Percentiles rank a stretch among this genome's conserved stretches.
phyloP scores from a whole-genome alignment of 2,113 vertebrate species.

The Chloebia gouldiae region DNA sequence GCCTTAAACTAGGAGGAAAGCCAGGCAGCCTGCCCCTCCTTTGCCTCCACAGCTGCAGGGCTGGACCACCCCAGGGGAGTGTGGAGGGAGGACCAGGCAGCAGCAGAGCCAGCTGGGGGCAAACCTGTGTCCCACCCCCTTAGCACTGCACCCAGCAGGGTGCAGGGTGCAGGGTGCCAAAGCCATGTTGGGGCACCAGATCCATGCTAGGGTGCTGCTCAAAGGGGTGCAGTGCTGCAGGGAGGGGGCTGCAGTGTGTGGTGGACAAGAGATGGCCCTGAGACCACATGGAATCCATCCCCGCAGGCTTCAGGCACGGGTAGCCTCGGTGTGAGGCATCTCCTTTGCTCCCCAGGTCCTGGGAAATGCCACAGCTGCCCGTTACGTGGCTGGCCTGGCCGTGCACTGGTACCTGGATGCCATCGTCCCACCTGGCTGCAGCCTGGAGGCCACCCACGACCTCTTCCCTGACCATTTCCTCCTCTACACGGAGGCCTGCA shows the following conservation, averaged over 20 bases:
- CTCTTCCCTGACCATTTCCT: constrained; percentile 88
- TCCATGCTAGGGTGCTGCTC: neutral
- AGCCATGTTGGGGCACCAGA: fast-evolving
- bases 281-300: neutral
- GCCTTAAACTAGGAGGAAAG: neutral
- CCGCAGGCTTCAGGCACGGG: fast-evolving
- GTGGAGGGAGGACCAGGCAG: neutral
- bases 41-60: fast-evolving
- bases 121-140: fast-evolving
- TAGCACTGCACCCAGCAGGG: fast-evolving
- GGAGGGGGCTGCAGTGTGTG: neutral
- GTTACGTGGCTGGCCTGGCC: constrained; percentile 83
- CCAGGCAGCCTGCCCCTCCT: fast-evolving
- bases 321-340: fast-evolving
- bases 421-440: constrained; percentile 69
- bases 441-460: constrained; percentile 79
- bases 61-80: neutral
- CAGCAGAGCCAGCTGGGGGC: fast-evolving
- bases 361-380: constrained; percentile 75
- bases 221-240: neutral
- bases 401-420: constrained; percentile 93
- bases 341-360: constrained; percentile 76
- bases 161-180: fast-evolving
- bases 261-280: neutral
- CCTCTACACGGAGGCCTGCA: constrained; percentile 89